A percentile compares a stretch with the other conserved stretches of the same genome.
These are phyloP conservation scores for Pemphigus obesinymphae DNA, from an alignment of 1,140 invertebrate species.

Conservation along the genomic window DNA sequence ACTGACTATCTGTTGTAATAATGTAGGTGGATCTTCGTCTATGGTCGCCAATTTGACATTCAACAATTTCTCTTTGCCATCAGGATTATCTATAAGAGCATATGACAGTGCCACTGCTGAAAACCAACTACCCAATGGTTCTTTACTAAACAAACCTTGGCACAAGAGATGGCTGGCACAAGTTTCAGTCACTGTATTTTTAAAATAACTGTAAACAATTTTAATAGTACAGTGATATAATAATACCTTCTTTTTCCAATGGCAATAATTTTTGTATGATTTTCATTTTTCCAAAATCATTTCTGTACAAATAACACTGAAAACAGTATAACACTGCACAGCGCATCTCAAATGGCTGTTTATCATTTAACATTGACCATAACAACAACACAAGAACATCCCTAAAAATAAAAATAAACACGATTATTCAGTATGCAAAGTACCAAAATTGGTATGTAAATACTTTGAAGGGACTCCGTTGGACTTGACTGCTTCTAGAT, in stretches of 20 bases:
- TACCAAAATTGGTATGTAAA: slow-evolving; percentile 16
- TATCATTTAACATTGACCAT: slow-evolving; percentile 99
- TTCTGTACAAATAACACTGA: slow-evolving; percentile 91
- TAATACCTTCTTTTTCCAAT: slow-evolving; percentile 67
- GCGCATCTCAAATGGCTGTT: slow-evolving; percentile 85
- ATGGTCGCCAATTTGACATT: slow-evolving; percentile 85
- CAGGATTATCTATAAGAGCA: slow-evolving; percentile 79
- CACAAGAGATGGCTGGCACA: slow-evolving; percentile 83
- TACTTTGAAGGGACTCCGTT: slow-evolving; percentile 84
- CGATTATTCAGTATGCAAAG: neutral
- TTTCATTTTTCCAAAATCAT: slow-evolving; percentile 80
- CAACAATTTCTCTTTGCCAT: slow-evolving; percentile 89
- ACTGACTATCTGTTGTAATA: slow-evolving; percentile 82
- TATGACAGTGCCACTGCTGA: slow-evolving; percentile 87
- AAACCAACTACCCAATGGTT: slow-evolving; percentile 96
- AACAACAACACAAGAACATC: slow-evolving; percentile 90
- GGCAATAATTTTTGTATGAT: slow-evolving; percentile 89
- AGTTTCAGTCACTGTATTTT: slow-evolving; percentile 22
- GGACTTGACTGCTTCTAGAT: slow-evolving; percentile 84
- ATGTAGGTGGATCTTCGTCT: slow-evolving; percentile 75
- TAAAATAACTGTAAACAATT: neutral
- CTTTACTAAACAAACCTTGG: slow-evolving; percentile 83
- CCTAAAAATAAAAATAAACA: slow-evolving; percentile 51
- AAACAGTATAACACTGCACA: slow-evolving; percentile 97
- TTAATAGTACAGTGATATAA: slow-evolving; percentile 13